Conservation (phyloP, 2,797 vertebrate species). For the Myoxocephalus aenaeus region DNA sequence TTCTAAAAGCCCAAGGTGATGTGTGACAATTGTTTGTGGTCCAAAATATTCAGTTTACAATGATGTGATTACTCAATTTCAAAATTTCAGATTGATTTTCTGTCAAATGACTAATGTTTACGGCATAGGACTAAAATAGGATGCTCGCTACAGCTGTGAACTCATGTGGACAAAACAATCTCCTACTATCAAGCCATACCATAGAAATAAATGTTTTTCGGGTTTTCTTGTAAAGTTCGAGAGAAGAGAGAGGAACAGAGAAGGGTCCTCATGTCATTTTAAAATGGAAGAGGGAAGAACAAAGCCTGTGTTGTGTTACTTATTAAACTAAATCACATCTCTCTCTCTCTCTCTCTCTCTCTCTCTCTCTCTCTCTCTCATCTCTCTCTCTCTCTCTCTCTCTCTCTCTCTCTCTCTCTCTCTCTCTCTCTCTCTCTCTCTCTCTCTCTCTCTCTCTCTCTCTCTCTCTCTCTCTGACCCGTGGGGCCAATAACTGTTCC, state of each 20-base stretch:
- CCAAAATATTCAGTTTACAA: background rate
- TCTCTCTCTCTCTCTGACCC: constrained; percentile 82
- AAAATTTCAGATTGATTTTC: background rate
- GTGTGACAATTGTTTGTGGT: too few relatives aligned
- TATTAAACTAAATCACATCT: constrained; percentile 83
- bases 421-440: constrained; percentile 16
- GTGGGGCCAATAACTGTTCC: constrained; percentile 86
- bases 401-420: constrained; percentile 51
- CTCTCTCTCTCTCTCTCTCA: constrained; percentile 72
- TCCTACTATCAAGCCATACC: background rate
- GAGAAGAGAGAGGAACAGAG: constrained; percentile 4
- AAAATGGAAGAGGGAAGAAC: constrained; percentile 71
- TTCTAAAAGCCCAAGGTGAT: too few relatives aligned
- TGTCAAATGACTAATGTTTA: background rate
- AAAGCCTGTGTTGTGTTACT: constrained; percentile 79
- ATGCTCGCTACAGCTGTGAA: background rate
- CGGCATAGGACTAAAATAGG: background rate
- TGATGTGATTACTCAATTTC: background rate
- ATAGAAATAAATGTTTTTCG: background rate
- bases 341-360: constrained; percentile 53
- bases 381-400: constrained; percentile 3
- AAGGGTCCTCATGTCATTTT: constrained; percentile 46
- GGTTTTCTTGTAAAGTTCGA: background rate
- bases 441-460: constrained; percentile 53
- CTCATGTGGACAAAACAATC: background rate